Conservation (phyloP, 2,113 vertebrate species). For the Phoenicopterus ruber region DNA sequence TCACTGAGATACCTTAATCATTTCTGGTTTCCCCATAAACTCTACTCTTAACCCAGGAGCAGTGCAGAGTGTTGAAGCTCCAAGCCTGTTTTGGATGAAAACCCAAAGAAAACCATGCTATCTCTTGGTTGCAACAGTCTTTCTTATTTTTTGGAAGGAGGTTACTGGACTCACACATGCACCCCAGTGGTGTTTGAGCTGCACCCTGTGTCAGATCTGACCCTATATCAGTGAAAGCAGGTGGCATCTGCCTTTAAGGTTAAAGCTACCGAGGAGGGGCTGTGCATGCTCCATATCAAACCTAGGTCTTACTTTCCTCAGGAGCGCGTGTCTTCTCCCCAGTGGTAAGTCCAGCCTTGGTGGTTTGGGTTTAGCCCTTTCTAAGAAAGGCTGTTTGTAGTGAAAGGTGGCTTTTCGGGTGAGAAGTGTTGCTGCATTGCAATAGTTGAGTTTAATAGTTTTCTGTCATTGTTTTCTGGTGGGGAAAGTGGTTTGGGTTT, state of each 20-base stretch:
- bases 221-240: background rate
- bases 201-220: too few species aligned
- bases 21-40: background rate
- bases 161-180: background rate
- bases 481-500: background rate
- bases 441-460: background rate
- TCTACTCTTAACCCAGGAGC: rapidly evolving
- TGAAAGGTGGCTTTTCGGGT: background rate
- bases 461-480: background rate
- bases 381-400: background rate
- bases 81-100: background rate
- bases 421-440: background rate
- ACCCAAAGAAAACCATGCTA: background rate
- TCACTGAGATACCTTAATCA: background rate
- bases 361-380: background rate
- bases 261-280: background rate
- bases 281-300: background rate
- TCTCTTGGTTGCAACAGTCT: background rate
- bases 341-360: background rate
- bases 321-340: background rate
- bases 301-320: background rate
- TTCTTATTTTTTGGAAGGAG: background rate
- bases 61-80: background rate
- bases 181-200: background rate
- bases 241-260: background rate